Percentiles rank a stretch among this genome's conserved stretches.
These are phyloP conservation scores for Epinotia bilunana DNA, from an alignment of 2,888 invertebrate genomes.

Conservation along the genomic window DNA sequence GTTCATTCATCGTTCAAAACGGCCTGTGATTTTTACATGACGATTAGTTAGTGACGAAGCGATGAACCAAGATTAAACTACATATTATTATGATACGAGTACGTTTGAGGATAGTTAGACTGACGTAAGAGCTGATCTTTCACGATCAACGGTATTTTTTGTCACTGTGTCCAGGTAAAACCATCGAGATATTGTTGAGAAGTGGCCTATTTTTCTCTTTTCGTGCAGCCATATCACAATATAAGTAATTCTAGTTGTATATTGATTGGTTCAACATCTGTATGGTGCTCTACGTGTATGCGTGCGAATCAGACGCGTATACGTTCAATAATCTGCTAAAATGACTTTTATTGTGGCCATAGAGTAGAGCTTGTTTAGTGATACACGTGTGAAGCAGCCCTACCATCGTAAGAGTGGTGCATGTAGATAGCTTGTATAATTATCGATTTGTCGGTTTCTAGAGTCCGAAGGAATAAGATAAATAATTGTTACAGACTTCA, in stretches of 20 bases:
- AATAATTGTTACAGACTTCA: conserved; percentile 51
- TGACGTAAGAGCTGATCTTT: neutral
- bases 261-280: conserved; percentile 20
- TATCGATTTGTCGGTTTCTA: conserved; percentile 82
- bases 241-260: conserved; percentile 27
- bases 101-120: neutral
- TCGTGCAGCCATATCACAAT: conserved; percentile 35
- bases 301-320: neutral
- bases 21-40: neutral
- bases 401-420: conserved; percentile 71
- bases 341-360: conserved; percentile 36
- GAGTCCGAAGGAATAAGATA: conserved; percentile 73
- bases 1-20: neutral
- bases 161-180: neutral
- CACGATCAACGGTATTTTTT: neutral
- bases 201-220: conserved; percentile 31
- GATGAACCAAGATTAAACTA: neutral
- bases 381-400: conserved; percentile 32
- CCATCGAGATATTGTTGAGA: neutral
- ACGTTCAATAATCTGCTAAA: conserved; percentile 27
- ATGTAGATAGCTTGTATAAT: conserved; percentile 84
- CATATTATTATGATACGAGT: neutral
- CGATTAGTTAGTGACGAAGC: neutral
- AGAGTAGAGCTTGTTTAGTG: conserved; percentile 23
- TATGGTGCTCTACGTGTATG: conserved; percentile 7